Conservation (phyloP, 1,140 invertebrate species). For the Drosophila trapezifrons region DNA sequence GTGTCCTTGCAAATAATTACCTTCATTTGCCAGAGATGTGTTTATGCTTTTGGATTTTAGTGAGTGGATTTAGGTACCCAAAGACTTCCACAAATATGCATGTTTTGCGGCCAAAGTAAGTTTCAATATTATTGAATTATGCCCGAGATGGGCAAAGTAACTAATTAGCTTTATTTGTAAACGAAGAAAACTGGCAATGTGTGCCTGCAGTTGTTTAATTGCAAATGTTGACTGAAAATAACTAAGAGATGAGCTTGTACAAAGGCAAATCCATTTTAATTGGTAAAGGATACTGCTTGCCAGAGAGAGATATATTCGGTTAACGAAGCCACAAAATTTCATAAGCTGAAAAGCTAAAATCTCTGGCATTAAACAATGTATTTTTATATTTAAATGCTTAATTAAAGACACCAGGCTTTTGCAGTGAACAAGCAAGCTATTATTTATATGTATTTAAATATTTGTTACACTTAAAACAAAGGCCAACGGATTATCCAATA, state of each 20-base stretch:
- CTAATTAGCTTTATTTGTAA: slow-evolving; percentile 8
- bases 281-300: neutral
- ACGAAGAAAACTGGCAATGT: neutral
- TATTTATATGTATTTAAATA: neutral
- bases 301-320: neutral
- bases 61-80: neutral
- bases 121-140: slow-evolving; percentile 1
- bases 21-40: neutral
- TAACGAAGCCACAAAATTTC: neutral
- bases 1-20: neutral
- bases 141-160: neutral
- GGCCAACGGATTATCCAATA: neutral
- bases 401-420: neutral
- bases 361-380: neutral
- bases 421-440: too few relatives aligned
- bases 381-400: neutral
- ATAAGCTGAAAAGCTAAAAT: too few relatives aligned
- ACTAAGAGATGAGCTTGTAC: neutral
- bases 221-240: neutral
- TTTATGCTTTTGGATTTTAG: neutral
- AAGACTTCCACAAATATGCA: neutral
- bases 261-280: neutral
- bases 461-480: neutral
- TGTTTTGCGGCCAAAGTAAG: too few relatives aligned
- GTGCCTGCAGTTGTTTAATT: neutral